Percentiles rank a stretch among this genome's conserved stretches.
Conservation (phyloP, 2,797 vertebrate genomes). For the Lagorchestes hirsutus region DNA sequence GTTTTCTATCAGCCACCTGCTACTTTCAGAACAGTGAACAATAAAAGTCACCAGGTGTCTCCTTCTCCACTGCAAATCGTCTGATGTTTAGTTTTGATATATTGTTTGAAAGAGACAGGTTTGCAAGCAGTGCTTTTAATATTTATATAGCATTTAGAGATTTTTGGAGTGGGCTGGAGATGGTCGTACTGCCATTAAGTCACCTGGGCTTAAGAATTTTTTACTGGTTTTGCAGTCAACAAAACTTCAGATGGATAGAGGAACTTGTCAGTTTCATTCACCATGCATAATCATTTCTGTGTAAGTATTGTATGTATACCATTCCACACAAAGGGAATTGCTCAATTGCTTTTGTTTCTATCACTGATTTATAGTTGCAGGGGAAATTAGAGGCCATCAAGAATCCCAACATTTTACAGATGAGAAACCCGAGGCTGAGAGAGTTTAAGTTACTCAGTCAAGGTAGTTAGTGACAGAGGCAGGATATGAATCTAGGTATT, state of each 20-base stretch:
- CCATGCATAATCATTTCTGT: conserved; percentile 36
- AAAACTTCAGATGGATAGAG: conserved; percentile 51
- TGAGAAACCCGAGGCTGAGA: not conserved
- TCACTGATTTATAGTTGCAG: not conserved
- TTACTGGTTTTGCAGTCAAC: conserved; percentile 59
- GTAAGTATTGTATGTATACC: conserved; percentile 48
- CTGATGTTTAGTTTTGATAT: conserved; percentile 23
- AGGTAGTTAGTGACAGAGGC: not conserved
- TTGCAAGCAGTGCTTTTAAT: conserved; percentile 41
- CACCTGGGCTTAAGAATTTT: conserved; percentile 63
- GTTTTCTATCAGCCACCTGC: conserved; percentile 60
- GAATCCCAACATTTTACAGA: not conserved
- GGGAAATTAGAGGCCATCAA: not conserved
- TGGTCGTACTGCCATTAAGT: conserved; percentile 54
- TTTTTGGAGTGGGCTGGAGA: conserved; percentile 65
- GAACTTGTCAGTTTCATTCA: conserved; percentile 62
- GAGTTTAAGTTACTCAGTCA: not conserved
- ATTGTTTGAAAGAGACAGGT: conserved; percentile 40
- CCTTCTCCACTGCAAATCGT: conserved; percentile 69
- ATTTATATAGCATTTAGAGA: conserved; percentile 61
- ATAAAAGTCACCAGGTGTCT: conserved; percentile 69
- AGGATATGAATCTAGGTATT: not conserved
- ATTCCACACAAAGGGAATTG: conserved; percentile 7
- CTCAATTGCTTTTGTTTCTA: conserved; percentile 11
- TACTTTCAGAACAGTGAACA: conserved; percentile 69